These are phyloP conservation scores for Momotus momota DNA, from an alignment of 2,797 vertebrate species.

Conservation along the genomic window DNA sequence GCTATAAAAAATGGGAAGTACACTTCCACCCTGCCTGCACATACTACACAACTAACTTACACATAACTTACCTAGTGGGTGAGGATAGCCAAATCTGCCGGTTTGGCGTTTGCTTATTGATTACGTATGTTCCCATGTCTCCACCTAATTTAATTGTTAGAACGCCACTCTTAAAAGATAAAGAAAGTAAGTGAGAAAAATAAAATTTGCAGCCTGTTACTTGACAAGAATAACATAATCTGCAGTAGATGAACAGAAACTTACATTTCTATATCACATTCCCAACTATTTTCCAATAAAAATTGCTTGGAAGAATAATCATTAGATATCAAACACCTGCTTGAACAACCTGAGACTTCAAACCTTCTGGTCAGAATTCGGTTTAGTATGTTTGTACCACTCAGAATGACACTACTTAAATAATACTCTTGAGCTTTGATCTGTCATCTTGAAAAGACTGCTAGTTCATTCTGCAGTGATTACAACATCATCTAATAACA, in stretches of 20 bases:
- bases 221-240: not conserved
- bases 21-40: not conserved
- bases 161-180: slow-evolving; percentile 86
- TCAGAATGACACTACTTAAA: not conserved
- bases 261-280: not conserved
- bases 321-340: not conserved
- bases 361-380: not conserved
- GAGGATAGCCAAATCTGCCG: slow-evolving; percentile 96
- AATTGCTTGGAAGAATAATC: not conserved
- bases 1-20: not conserved
- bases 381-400: not conserved
- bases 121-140: slow-evolving; percentile 91
- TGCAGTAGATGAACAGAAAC: not conserved
- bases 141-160: slow-evolving; percentile 89
- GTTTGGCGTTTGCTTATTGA: slow-evolving; percentile 98
- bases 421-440: not conserved
- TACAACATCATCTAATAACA: not conserved
- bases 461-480: not conserved
- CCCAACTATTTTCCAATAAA: not conserved
- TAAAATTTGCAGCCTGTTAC: not conserved
- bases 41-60: not conserved
- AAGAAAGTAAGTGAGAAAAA: not conserved
- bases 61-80: slow-evolving; percentile 86
- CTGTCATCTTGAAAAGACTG: not conserved
- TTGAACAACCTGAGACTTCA: not conserved